Conservation (phyloP, 2,888 invertebrate genomes). For the Hirtodrosophila trivittata region DNA sequence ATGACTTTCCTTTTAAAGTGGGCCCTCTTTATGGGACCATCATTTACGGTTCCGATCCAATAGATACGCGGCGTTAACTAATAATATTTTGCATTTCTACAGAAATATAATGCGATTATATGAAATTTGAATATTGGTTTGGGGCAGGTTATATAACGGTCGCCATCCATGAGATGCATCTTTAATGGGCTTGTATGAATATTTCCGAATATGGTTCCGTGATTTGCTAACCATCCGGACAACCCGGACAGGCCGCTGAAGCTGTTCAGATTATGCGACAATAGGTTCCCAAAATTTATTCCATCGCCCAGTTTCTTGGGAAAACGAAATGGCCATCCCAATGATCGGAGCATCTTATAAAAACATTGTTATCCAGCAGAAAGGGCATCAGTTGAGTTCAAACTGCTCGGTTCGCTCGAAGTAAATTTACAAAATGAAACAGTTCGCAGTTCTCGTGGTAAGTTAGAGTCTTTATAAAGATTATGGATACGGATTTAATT, state of each 20-base stretch:
- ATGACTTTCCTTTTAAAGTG: conserved; percentile 66
- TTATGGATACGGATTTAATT: background rate
- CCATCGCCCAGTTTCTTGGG: conserved; percentile 45
- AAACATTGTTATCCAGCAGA: conserved; percentile 54
- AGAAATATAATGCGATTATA: conserved; percentile 60
- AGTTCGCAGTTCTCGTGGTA: conserved; percentile 68
- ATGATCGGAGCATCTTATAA: conserved; percentile 56
- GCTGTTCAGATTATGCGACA: conserved; percentile 40
- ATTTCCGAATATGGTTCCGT: conserved; percentile 64
- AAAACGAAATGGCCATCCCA: conserved; percentile 47
- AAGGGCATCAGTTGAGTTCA: conserved; percentile 61
- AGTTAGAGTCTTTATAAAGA: conserved; percentile 17
- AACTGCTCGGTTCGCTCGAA: conserved; percentile 29
- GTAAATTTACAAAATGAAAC: conserved; percentile 68
- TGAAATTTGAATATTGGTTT: conserved; percentile 57
- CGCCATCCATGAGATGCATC: conserved; percentile 50
- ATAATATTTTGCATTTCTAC: conserved; percentile 73
- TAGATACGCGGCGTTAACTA: conserved; percentile 50
- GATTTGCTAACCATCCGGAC: conserved; percentile 66
- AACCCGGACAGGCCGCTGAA: conserved; percentile 30
- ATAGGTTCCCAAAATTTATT: conserved; percentile 63
- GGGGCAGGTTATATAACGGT: conserved; percentile 60
- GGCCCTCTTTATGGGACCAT: conserved; percentile 11
- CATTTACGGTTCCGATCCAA: conserved; percentile 36
- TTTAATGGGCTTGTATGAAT: conserved; percentile 41